phyloP scores from a whole-genome alignment of 2,888 invertebrate genomes.

The Selenia dentaria region DNA sequence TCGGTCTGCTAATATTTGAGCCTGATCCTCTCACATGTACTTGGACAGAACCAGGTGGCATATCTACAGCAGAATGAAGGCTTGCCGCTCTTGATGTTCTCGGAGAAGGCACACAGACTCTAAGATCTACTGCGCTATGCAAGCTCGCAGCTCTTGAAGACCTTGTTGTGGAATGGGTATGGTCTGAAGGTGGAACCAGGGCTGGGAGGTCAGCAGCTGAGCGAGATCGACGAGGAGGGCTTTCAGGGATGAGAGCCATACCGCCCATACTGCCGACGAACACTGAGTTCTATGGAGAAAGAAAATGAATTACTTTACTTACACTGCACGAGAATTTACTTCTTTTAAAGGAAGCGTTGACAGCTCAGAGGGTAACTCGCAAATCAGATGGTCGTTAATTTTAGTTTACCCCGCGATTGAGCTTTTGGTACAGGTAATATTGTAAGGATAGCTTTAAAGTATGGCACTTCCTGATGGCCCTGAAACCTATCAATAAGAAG shows the following conservation, averaged over 20 bases:
- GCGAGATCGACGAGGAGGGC: constrained; percentile 90
- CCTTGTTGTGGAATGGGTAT: constrained; percentile 59
- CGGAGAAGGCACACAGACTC: constrained; percentile 68
- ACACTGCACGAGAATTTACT: too few relatives aligned
- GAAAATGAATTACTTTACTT: not conserved
- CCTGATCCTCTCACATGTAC: constrained; percentile 72
- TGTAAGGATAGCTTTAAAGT: too few relatives aligned
- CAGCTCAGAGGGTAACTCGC: too few relatives aligned
- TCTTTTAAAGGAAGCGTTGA: too few relatives aligned
- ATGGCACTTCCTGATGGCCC: too few relatives aligned
- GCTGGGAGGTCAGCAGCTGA: constrained; percentile 94
- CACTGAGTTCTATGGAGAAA: constrained; percentile 89
- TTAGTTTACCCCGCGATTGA: too few relatives aligned
- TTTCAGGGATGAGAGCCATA: constrained; percentile 87
- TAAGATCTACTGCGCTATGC: constrained; percentile 72
- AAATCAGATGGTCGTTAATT: too few relatives aligned
- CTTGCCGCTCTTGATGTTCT: constrained; percentile 72
- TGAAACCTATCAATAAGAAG: too few relatives aligned
- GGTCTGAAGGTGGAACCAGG: constrained; percentile 82
- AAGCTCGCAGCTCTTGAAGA: constrained; percentile 76
- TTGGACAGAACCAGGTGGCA: constrained; percentile 68
- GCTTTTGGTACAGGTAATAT: too few relatives aligned
- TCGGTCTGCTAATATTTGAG: constrained; percentile 64
- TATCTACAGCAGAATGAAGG: constrained; percentile 69
- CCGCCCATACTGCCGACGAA: constrained; percentile 90